Evolutionary conservation across 2,113 vertebrate species (phyloP).

Genomic region (Periophthalmodon schlosseri): DNA sequence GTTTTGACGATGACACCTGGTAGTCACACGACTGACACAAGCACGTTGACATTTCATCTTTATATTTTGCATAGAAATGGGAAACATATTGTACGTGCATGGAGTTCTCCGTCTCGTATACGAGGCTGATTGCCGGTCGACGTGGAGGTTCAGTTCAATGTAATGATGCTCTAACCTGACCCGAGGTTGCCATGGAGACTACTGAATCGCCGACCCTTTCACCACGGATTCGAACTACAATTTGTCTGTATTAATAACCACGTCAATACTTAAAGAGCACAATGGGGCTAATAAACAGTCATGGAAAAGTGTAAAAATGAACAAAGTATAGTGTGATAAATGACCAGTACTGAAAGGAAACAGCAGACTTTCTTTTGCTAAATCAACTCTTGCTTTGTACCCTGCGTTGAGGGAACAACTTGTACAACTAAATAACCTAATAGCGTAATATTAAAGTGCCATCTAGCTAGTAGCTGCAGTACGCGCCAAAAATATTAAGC

Average conservation of each 20-base stretch:
- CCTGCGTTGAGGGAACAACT: background rate
- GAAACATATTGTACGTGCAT: background rate
- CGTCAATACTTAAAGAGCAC: background rate
- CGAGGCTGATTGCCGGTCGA: background rate
- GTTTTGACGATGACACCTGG: background rate
- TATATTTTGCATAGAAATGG: no score
- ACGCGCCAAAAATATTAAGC: background rate
- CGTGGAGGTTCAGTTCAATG: background rate
- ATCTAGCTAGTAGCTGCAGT: background rate
- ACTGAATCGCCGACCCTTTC: background rate
- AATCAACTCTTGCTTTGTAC: background rate
- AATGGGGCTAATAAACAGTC: background rate
- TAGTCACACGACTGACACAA: no score
- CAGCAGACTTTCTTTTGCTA: background rate
- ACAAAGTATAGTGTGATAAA: background rate
- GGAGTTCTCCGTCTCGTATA: background rate
- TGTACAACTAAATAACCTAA: background rate
- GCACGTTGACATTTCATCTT: no score
- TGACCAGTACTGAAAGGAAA: background rate
- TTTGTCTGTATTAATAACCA: background rate
- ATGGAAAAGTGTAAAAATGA: background rate
- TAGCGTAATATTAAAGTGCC: background rate
- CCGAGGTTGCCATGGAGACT: slow-evolving; percentile 6
- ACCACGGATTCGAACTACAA: background rate
- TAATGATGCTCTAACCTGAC: background rate